Evolutionary conservation across 2,888 invertebrate genomes (phyloP), one percentile per base, ranked within the genome.

Genomic region (Teleiodes luculella): DNA sequence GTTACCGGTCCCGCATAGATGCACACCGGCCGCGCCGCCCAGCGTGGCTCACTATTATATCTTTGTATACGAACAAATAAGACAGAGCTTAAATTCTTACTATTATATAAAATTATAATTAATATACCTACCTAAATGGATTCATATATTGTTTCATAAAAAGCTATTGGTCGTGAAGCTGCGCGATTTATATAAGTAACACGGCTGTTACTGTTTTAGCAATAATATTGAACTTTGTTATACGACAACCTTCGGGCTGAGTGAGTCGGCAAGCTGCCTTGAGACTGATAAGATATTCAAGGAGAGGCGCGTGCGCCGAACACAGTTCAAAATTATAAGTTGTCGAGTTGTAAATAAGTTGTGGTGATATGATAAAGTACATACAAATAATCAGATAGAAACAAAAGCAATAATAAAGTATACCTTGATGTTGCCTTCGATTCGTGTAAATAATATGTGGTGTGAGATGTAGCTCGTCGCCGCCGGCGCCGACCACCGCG

Each of bases 331-430:
- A 76, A 74, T 72, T 72, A 78, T 69, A 64, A 67, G 65, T 67
- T 70, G 67, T 67, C 70, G 66, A 66, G 67, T 75, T 82, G 82
- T 86, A 83, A 77, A 85, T 86, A 86, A 77, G 76, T 73, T 74
- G 76, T 77, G 79, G 87, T 87, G 87, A 87, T 88, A 87, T 86
- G 75, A 43, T 86, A 80, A 81, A 86, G 79, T 86, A 86, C 83
- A 85, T 86, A 76, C 73, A 78, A 78, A 82, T 78, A 76, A 78
- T 79, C 74, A 78, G 77, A 82, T 78, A 80, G 78, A 76, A 86
- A 86, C 85, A 84, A 82, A 88, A 89, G 88, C 88, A 88, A 89
- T 88, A 88, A 83, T 87, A 88, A 87, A 83, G 88, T 89, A 88
- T 89, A 89, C 89, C 85, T 86, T 86, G 82, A 84, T 80, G 88